Evolutionary conservation across 2,797 vertebrate genomes (phyloP), one percentile per base, ranked within the genome.

Genomic region (Paratrypauchen microcephalus): DNA sequence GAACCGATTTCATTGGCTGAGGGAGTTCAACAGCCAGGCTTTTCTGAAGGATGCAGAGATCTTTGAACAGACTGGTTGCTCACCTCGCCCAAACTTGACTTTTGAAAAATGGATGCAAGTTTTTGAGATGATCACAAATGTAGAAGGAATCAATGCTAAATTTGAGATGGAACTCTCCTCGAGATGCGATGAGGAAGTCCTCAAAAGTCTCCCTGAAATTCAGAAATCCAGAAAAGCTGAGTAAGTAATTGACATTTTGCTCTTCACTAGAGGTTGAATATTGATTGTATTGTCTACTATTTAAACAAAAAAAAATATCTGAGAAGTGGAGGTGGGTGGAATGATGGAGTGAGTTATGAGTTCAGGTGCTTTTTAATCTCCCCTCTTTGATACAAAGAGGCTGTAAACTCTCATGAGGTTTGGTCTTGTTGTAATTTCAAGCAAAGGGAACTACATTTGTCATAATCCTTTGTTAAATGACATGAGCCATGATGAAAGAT

Each of bases 211-310:
- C 4, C 66, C 80, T 19, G 55, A 4, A 36, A n/a, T 88, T 55
- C 30, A 69, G n/a, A 85, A 80, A 36, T 83, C 83, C 41, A 73
- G 3, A 26, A 80, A 54, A 62, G 83, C 74, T 28, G 72, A 56
- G 87, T 88, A 80, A 87, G 84, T 83, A 61, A 8, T 13, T 55
- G 54, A 9, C 21, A 55, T n/a, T 13, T 24, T 24, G 3, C 48
- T 7, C 6, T 50, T n/a, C 48, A 50, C 48, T 15, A 18, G 18
- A 48, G 4, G 6, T 48, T 48, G 45, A 47, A 47, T 15, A 47
- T 1, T 47, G 12, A 47, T 1, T 13, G 15, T 16, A 47, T 47
- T 47, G 15, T 47, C 12, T 15, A 47, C 4, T 15, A 15, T 45
- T 13, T 15, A 45, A 45, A 45, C 8, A 13, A 32, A 32, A 32